Evolutionary conservation across 2,888 invertebrate genomes (phyloP).

Genomic region (Tachystola acroxantha): DNA sequence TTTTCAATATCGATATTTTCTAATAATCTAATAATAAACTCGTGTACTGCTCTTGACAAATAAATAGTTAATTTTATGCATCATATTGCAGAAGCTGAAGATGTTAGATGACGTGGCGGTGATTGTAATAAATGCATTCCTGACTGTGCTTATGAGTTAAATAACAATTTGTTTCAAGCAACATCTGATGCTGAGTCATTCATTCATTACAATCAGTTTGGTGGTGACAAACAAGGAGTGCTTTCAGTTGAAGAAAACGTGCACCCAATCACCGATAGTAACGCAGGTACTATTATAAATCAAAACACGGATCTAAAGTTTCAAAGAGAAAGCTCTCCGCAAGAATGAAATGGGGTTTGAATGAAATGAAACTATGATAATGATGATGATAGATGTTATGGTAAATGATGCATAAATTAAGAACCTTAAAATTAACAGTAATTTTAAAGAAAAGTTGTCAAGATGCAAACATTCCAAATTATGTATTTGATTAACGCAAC

Average conservation of each 20-base stretch:
- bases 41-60: constrained; percentile 51
- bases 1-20: no score
- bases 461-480: constrained; percentile 77
- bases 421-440: constrained; percentile 47
- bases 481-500: constrained; percentile 50
- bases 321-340: constrained; percentile 62
- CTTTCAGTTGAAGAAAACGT: constrained; percentile 66
- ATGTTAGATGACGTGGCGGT: constrained; percentile 63
- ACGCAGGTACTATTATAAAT: constrained; percentile 20
- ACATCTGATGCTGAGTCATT: constrained; percentile 11
- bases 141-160: constrained; percentile 24
- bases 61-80: constrained; percentile 64
- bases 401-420: constrained; percentile 42
- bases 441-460: constrained; percentile 72
- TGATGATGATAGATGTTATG: constrained; percentile 28
- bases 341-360: constrained; percentile 76
- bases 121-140: constrained; percentile 61
- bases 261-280: constrained; percentile 68
- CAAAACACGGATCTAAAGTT: constrained; percentile 7
- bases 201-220: constrained; percentile 60
- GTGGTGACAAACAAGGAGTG: constrained; percentile 61
- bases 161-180: constrained; percentile 13
- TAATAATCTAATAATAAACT: no score
- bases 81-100: constrained; percentile 61
- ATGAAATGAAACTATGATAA: constrained; percentile 49